phyloP scores from a whole-genome alignment of 2,888 invertebrate species.

The Leucophenga maculata region DNA sequence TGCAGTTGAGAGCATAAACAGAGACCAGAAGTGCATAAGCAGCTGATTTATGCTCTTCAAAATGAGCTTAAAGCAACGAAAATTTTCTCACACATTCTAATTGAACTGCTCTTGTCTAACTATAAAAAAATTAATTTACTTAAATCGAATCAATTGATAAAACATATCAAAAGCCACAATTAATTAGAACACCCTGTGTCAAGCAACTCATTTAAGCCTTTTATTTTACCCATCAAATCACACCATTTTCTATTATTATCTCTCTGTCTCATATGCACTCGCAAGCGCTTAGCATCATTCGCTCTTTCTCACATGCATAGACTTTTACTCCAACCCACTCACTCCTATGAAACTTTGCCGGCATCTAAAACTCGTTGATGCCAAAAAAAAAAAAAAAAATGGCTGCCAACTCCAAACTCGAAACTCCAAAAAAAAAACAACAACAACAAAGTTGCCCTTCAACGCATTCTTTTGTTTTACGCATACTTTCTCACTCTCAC shows the following conservation, averaged over 20 bases:
- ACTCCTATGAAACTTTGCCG: neutral
- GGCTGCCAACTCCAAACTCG: neutral
- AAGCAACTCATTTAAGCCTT: constrained; percentile 13
- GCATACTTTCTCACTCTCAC: neutral
- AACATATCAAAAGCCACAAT: too few relatives aligned
- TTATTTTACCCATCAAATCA: constrained; percentile 18
- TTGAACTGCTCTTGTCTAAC: too few relatives aligned
- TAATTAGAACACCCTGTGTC: too few relatives aligned
- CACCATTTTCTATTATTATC: too few relatives aligned
- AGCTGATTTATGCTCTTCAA: too few relatives aligned
- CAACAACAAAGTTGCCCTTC: neutral
- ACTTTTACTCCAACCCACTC: neutral
- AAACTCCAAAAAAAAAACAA: too few relatives aligned
- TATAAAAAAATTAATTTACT: too few relatives aligned
- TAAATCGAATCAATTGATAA: too few relatives aligned
- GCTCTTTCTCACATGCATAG: neutral
- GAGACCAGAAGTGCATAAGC: too few relatives aligned
- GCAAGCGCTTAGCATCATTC: neutral
- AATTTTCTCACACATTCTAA: too few relatives aligned
- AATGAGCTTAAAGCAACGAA: too few relatives aligned
- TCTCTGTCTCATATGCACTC: neutral
- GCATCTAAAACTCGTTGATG: neutral
- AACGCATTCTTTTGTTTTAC: neutral
- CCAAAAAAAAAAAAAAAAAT: constrained; percentile 37
- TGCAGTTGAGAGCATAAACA: too few relatives aligned